Percentiles rank a stretch among this genome's conserved stretches.
phyloP scores from a whole-genome alignment of 2,797 vertebrate species.

The Macropus fuliginosus region DNA sequence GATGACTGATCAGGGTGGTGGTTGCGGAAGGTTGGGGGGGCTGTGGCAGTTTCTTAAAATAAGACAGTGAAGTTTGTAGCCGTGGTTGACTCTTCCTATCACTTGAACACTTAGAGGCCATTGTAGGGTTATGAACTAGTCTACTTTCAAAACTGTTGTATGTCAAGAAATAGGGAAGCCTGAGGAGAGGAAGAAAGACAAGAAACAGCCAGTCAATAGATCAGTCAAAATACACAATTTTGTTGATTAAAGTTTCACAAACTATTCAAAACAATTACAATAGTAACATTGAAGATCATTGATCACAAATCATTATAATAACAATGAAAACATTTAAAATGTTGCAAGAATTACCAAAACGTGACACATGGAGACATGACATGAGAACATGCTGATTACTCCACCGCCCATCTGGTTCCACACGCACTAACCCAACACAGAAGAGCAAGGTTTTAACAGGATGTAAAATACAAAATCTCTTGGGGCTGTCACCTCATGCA shows the following conservation, averaged over 20 bases:
- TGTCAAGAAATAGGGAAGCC: background rate
- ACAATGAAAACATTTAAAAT: background rate
- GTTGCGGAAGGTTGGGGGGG: background rate
- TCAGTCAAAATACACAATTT: background rate
- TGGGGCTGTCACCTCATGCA: background rate
- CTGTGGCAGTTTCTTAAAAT: background rate
- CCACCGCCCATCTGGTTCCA: background rate
- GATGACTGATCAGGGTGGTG: background rate
- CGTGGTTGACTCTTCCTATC: background rate
- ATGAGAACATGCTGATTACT: background rate
- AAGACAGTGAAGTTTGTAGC: background rate
- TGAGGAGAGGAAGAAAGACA: background rate
- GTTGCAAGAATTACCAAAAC: background rate
- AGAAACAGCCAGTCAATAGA: rapidly evolving
- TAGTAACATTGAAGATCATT: background rate
- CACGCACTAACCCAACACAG: background rate
- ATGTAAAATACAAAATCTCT: background rate
- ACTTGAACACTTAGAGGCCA: background rate
- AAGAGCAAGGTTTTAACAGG: background rate
- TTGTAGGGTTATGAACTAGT: background rate
- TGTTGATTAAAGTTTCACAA: background rate
- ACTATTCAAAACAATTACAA: background rate
- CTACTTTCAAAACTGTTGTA: background rate
- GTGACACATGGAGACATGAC: background rate
- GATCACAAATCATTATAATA: background rate